Base-by-base conservation (phyloP, 2,113 vertebrate species). In the Corydoras maculifer region DNA sequence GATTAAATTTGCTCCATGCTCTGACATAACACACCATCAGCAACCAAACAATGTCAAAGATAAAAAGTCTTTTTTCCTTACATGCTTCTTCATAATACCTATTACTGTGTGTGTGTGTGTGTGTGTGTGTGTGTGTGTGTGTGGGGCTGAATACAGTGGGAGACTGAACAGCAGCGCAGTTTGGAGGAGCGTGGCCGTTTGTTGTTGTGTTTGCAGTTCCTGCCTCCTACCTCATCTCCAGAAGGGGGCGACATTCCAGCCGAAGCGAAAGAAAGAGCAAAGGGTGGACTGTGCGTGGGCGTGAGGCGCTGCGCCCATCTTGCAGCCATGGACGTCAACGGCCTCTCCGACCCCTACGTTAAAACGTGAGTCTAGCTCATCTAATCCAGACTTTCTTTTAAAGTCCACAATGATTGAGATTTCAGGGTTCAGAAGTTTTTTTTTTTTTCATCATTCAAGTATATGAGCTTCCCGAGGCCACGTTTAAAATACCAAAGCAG, bases 301-400 rank as follows among this genome's bases (percentile, higher is more conserved):
- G 92, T 95, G 10, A 78, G 90, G 4, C 92, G 92, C 74, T 94
- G 93, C 0, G 92, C 92, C 61, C 93, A 94, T 77, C 86, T 95
- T 70, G 93, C 92, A 2, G 93, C 93, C 61, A 94, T 95, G 93
- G 93, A 95, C 0, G 92, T 94, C 83, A 94, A 94, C 0, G 93
- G 93, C 75, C 93, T 89, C 83, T 95, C 93, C 0, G 93, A 95
- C 74, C 92, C 93, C 77, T 94, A 94, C 0, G 93, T 94, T 61
- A 94, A 95, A 88, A 93, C 90, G 92, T 94, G 79, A 92, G 91
- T 3, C 12, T 1, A 3, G 3, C 7, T 8, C 35, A 43, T 43
- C 35, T 25, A 2, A 43, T 43, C 7, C 35, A 43, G 35, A 43
- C 35, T 43, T 43, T 43, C 35, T 43, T 43, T 43, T 43, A 43